Percentiles rank a stretch among this genome's conserved stretches.
Evolutionary conservation across 2,113 vertebrate genomes (phyloP).

Genomic region (Phycodurus eques): DNA sequence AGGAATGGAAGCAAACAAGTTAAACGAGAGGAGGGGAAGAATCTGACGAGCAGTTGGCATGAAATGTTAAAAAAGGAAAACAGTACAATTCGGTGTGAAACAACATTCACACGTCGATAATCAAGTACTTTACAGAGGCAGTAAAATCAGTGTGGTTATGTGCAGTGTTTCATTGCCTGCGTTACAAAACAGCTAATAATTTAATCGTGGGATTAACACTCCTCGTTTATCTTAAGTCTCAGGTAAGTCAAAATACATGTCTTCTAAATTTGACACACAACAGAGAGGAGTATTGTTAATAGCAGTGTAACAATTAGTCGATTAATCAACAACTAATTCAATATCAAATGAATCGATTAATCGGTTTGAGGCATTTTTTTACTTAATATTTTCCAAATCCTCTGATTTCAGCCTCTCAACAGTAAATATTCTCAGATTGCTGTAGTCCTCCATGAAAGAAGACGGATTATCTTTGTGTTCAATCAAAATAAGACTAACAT

Average conservation of each 20-base stretch:
- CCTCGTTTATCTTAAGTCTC: neutral
- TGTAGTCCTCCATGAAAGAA: too few relatives aligned
- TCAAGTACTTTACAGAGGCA: neutral
- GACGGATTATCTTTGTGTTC: too few relatives aligned
- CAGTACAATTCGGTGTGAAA: neutral
- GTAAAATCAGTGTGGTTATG: neutral
- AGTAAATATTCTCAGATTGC: too few relatives aligned
- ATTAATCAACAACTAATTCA: too few relatives aligned
- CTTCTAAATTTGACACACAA: too few relatives aligned
- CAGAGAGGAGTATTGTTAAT: too few relatives aligned
- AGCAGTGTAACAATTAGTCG: too few relatives aligned
- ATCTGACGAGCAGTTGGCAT: neutral
- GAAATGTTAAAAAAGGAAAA: neutral
- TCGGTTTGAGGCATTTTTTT: too few relatives aligned
- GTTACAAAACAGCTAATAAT: neutral
- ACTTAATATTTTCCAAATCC: too few relatives aligned
- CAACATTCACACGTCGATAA: neutral
- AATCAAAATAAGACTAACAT: too few relatives aligned
- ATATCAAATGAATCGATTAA: too few relatives aligned
- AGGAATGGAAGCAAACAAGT: conserved; percentile 12
- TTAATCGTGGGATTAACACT: neutral
- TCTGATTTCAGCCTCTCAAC: too few relatives aligned
- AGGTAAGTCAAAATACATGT: neutral
- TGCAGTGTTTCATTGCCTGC: neutral
- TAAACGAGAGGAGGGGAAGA: neutral